Percentiles rank a stretch among this genome's conserved stretches.
phyloP scores from a whole-genome alignment of 2,888 invertebrate species.

The Coleophora deauratella region DNA sequence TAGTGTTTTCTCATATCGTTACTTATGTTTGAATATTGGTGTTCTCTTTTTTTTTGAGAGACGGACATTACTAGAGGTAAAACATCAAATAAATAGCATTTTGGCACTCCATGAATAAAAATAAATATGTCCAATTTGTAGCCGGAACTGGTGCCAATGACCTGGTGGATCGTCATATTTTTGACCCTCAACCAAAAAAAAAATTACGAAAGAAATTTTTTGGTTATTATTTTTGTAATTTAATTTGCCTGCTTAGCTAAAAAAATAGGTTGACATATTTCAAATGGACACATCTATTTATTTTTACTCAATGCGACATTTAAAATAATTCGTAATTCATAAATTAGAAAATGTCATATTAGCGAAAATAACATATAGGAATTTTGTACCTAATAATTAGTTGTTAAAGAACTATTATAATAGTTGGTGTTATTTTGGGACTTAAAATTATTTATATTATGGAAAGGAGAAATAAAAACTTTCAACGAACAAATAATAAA shows the following conservation, averaged over 20 bases:
- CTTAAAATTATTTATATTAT: constrained; percentile 49
- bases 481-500: constrained; percentile 17
- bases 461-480: constrained; percentile 21
- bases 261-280: not conserved
- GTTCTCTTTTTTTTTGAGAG: constrained; percentile 50
- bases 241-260: no score
- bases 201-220: no score
- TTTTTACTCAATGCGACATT: constrained; percentile 31
- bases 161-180: no score
- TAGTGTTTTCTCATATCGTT: no score
- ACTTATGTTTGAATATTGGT: constrained; percentile 63
- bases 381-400: constrained; percentile 26
- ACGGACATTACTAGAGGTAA: constrained; percentile 26
- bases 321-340: constrained; percentile 1
- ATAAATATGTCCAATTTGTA: constrained; percentile 26
- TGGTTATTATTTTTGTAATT: no score
- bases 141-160: not conserved
- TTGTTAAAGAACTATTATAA: constrained; percentile 36
- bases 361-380: not conserved
- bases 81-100: constrained; percentile 15
- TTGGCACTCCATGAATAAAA: constrained; percentile 40
- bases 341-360: no score
- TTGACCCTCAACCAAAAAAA: not conserved
- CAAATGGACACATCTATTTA: constrained; percentile 28
- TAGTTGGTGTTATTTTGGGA: constrained; percentile 55